Evolutionary conservation across 53 echinoderm and acorn worm genomes (phyloP).

Genomic region (Echinarachnius parma): DNA sequence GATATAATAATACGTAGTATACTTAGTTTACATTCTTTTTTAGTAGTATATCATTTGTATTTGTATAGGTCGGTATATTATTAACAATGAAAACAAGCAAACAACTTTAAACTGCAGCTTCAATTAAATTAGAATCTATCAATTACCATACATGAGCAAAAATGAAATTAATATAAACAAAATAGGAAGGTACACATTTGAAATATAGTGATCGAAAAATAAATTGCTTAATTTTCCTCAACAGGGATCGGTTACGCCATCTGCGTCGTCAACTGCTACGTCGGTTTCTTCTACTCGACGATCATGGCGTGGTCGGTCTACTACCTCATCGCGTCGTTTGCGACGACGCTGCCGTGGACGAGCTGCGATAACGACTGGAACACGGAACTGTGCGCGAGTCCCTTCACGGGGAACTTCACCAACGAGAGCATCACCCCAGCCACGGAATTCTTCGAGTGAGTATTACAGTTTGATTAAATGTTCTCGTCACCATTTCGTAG

Average conservation of each 20-base stretch:
- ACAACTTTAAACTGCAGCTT: no score
- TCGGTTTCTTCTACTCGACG: conserved; percentile 91
- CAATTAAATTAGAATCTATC: no score
- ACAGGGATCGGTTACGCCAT: conserved; percentile 84
- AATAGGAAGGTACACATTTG: no score
- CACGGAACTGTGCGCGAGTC: conserved; percentile 60
- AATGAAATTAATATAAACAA: no score
- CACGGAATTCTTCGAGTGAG: conserved; percentile 84
- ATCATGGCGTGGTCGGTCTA: conserved; percentile 88
- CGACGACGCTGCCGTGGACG: conserved; percentile 74
- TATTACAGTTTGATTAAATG: no score
- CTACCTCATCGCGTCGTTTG: conserved; percentile 78
- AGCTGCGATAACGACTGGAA: conserved; percentile 86
- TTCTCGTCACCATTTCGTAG: no score
- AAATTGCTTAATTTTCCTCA: not conserved
- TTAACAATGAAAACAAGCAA: no score
- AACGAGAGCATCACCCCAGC: conserved; percentile 59
- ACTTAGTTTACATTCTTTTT: no score
- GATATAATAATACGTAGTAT: no score
- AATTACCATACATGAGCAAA: no score
- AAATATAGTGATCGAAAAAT: not conserved
- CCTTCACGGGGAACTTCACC: conserved; percentile 21
- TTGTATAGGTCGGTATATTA: no score
- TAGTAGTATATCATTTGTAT: no score
- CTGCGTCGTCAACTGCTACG: conserved; percentile 73